These are phyloP conservation scores for Ichneumoninae sp. DNA, from an alignment of 2,888 invertebrate species.

Conservation along the genomic window DNA sequence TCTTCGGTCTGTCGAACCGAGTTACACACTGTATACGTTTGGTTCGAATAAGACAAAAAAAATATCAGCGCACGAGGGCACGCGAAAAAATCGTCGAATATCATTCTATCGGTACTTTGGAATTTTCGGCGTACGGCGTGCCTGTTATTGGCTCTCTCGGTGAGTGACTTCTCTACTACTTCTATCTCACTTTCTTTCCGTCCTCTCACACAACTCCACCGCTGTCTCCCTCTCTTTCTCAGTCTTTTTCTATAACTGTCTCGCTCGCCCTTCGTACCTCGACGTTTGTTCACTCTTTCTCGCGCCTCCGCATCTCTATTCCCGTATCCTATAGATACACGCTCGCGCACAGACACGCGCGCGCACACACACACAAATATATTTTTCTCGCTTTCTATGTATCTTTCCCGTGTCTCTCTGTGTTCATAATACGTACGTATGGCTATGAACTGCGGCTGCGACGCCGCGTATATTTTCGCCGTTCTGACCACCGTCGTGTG, in stretches of 20 bases:
- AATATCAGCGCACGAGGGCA: background rate
- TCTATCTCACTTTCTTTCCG: slow-evolving; percentile 58
- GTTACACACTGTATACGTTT: background rate
- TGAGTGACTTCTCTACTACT: slow-evolving; percentile 69
- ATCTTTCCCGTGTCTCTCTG: slow-evolving; percentile 24
- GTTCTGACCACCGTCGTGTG: slow-evolving; percentile 34
- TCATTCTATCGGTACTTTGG: slow-evolving; percentile 60
- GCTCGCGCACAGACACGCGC: background rate
- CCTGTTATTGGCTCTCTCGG: slow-evolving; percentile 65
- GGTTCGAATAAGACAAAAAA: background rate
- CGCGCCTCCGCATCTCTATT: slow-evolving; percentile 48
- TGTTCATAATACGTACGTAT: slow-evolving; percentile 56
- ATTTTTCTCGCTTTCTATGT: slow-evolving; percentile 35
- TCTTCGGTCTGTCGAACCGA: background rate
- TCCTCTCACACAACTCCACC: slow-evolving; percentile 54
- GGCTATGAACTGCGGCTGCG: slow-evolving; percentile 33
- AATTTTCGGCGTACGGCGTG: slow-evolving; percentile 70
- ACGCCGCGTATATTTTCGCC: slow-evolving; percentile 64
- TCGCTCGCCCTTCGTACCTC: slow-evolving; percentile 46
- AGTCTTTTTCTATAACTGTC: slow-evolving; percentile 13
- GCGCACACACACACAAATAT: background rate
- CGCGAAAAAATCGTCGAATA: background rate
- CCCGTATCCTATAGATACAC: slow-evolving; percentile 28
- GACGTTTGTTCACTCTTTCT: slow-evolving; percentile 53
- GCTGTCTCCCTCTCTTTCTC: slow-evolving; percentile 40